A percentile compares a stretch with the other conserved stretches of the same genome.
Conservation (phyloP, 2,797 vertebrate genomes). For the Oophaga sylvatica region DNA sequence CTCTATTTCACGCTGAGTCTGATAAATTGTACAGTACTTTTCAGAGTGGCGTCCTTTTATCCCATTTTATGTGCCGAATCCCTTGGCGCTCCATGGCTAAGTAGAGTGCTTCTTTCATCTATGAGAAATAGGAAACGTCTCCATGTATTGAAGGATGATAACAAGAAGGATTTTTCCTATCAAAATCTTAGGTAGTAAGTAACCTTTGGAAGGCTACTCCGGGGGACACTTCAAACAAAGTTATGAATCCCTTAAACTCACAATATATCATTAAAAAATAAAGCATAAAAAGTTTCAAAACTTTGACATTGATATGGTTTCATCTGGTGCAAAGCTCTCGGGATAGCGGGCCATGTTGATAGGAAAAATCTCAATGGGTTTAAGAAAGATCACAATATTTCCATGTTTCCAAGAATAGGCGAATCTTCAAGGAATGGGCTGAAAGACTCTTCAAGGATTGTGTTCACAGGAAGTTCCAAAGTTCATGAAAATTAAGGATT, state of each 20-base stretch:
- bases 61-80: constrained; percentile 11
- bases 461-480: no score
- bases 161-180: constrained; percentile 9
- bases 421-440: neutral
- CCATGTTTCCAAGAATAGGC: neutral
- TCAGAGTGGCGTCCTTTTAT: constrained; percentile 20
- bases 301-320: neutral
- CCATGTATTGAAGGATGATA: neutral
- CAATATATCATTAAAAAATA: neutral
- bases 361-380: neutral
- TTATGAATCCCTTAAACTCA: neutral
- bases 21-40: constrained; percentile 42
- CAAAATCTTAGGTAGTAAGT: constrained; percentile 4
- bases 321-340: neutral
- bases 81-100: constrained; percentile 9
- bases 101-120: constrained; percentile 19
- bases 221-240: neutral
- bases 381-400: neutral
- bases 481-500: no score
- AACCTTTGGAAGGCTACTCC: neutral
- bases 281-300: neutral
- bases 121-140: neutral
- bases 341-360: neutral
- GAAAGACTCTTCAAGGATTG: neutral
- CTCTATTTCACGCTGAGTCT: constrained; percentile 48